Evolutionary conservation across 2,888 invertebrate genomes (phyloP).

Genomic region (Drosophila picticornis): DNA sequence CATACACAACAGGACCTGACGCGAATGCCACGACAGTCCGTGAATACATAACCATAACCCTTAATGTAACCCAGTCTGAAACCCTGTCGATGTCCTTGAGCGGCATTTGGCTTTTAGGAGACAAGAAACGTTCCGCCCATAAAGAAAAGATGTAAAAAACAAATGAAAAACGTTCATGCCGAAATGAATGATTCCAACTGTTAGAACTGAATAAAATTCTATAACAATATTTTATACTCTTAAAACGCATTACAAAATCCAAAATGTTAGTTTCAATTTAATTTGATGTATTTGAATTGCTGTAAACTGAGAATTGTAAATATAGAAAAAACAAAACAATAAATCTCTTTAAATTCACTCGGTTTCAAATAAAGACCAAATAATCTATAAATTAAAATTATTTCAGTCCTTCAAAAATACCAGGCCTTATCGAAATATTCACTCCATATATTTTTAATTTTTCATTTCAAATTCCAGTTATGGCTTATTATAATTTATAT

Average conservation of each 20-base stretch:
- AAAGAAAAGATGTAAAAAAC: neutral
- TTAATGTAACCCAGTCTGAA: conserved; percentile 38
- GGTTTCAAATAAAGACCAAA: neutral
- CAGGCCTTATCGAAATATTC: neutral
- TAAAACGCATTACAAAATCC: neutral
- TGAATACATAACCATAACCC: conserved; percentile 61
- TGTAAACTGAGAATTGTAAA: neutral
- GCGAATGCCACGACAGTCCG: conserved; percentile 30
- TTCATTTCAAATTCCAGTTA: neutral
- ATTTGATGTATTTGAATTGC: neutral
- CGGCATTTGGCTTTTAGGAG: neutral
- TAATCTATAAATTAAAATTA: neutral
- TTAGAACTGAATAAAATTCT: neutral
- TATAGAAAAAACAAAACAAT: neutral
- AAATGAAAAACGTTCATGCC: neutral
- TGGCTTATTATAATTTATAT: neutral
- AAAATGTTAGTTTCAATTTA: neutral
- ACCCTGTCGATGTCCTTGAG: conserved; percentile 37
- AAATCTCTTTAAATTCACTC: neutral
- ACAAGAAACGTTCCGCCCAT: neutral
- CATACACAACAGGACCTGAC: conserved; percentile 57
- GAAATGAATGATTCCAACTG: neutral
- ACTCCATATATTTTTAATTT: neutral
- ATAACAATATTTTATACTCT: neutral
- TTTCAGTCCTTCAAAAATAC: neutral